Evolutionary conservation across 2,113 vertebrate species (phyloP).

Genomic region (Cheirogaleus medius): DNA sequence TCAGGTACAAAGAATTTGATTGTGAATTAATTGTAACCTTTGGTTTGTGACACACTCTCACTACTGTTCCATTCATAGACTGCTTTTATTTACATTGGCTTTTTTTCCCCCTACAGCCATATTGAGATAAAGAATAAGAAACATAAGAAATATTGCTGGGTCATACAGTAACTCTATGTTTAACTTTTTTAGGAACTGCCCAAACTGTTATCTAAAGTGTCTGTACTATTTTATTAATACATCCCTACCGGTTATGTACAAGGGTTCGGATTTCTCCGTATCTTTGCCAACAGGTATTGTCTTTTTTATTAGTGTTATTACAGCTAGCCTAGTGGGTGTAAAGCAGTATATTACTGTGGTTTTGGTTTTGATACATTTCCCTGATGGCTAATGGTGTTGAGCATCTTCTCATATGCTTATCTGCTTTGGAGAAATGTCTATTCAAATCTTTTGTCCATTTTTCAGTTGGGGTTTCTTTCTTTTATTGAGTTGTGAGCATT

Average conservation of each 20-base stretch:
- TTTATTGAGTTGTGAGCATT: background rate
- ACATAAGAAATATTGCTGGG: background rate
- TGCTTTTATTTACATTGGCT: background rate
- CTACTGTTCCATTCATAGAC: background rate
- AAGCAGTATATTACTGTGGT: background rate
- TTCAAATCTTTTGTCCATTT: background rate
- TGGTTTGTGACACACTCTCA: background rate
- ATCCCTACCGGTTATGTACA: background rate
- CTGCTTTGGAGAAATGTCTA: background rate
- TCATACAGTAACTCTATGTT: background rate
- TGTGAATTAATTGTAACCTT: background rate
- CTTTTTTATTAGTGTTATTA: background rate
- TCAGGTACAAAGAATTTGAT: background rate
- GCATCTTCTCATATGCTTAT: background rate
- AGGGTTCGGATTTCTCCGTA: background rate
- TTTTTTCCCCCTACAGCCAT: background rate
- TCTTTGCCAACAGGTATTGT: background rate
- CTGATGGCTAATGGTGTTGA: background rate
- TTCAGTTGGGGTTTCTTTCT: background rate
- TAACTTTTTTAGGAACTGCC: background rate
- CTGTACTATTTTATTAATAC: background rate
- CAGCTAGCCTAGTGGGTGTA: background rate
- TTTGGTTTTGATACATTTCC: background rate
- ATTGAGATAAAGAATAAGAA: background rate
- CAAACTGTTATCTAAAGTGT: background rate